These are phyloP conservation scores for Balaenoptera acutorostrata DNA, from an alignment of 2,113 vertebrate species.

Conservation along the genomic window DNA sequence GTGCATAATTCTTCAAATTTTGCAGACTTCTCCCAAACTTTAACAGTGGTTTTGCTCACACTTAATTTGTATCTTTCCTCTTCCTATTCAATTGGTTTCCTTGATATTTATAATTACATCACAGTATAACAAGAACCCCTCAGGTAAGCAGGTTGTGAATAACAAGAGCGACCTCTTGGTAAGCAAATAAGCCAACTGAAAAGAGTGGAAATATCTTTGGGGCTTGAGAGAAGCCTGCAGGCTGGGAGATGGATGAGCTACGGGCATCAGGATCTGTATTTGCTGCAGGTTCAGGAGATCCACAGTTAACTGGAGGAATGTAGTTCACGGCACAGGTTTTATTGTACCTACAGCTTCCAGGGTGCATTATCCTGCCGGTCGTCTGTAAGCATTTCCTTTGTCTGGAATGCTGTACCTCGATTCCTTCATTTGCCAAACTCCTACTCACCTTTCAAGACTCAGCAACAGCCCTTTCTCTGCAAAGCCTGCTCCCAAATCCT, in stretches of 20 bases:
- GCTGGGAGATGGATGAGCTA: accelerated
- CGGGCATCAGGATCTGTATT: accelerated
- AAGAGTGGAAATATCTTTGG: background rate
- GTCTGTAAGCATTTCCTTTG: background rate
- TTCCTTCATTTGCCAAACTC: no score
- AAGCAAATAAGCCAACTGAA: accelerated
- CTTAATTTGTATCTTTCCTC: background rate
- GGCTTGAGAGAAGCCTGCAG: accelerated
- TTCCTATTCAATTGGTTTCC: background rate
- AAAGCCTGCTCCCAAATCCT: background rate
- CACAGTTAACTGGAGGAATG: accelerated
- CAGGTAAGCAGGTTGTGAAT: background rate
- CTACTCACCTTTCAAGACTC: background rate
- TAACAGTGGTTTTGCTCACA: background rate
- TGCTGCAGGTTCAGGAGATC: accelerated
- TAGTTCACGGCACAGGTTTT: accelerated
- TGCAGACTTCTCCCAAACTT: background rate
- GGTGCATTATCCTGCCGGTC: accelerated
- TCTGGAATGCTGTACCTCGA: background rate
- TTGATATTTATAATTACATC: background rate
- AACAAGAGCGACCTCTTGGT: no score
- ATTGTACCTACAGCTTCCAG: accelerated
- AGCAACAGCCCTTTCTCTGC: accelerated
- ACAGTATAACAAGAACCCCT: background rate
- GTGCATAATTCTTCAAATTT: background rate